Percentiles rank a stretch among this genome's conserved stretches.
These are phyloP conservation scores for Potorous gilbertii DNA, from an alignment of 2,797 vertebrate species.

Conservation along the genomic window DNA sequence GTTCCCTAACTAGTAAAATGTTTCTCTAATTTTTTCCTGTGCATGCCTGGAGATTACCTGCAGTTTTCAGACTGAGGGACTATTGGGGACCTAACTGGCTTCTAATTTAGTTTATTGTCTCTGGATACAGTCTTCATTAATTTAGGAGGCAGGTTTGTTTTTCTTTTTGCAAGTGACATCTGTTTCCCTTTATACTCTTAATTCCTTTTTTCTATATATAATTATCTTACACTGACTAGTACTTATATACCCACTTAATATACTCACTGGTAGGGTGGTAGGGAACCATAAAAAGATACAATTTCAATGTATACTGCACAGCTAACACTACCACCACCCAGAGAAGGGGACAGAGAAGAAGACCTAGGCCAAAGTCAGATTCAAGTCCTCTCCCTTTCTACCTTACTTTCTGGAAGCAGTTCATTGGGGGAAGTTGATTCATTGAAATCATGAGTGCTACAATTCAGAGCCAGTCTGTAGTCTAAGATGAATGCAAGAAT, in stretches of 20 bases:
- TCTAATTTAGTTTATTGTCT: neutral
- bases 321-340: neutral
- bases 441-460: no score
- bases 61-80: neutral
- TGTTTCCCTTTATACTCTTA: neutral
- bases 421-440: neutral
- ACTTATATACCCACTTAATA: neutral
- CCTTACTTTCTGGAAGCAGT: neutral
- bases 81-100: neutral
- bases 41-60: neutral
- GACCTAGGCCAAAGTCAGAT: neutral
- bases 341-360: neutral
- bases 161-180: neutral
- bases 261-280: neutral
- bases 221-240: neutral
- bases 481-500: neutral
- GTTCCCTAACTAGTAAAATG: neutral
- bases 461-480: neutral
- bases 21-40: neutral
- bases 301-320: neutral
- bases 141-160: no score
- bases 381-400: neutral
- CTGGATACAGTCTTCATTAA: no score
- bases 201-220: neutral
- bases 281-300: neutral